Conservation (phyloP, 2,797 vertebrate species). For the Natrix natrix region DNA sequence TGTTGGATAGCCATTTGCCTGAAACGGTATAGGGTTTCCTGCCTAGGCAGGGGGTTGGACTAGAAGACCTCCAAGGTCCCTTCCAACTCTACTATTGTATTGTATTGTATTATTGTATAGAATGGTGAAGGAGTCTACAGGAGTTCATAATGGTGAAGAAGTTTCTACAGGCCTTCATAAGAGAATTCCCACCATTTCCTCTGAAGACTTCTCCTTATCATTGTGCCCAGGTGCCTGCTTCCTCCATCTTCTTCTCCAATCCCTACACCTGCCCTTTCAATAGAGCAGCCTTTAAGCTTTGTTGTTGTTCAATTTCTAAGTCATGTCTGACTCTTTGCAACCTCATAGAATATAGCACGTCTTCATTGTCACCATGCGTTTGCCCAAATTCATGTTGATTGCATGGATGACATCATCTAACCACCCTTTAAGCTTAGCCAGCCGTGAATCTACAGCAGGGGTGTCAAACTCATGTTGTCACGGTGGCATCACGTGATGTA, state of each 20-base stretch:
- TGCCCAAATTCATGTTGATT: not conserved
- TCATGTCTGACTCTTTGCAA: not conserved
- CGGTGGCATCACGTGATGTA: too few relatives aligned
- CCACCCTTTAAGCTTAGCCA: not conserved
- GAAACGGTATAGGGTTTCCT: too few relatives aligned
- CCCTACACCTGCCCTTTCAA: not conserved
- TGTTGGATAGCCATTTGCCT: too few relatives aligned
- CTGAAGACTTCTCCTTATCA: not conserved
- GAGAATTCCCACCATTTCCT: not conserved
- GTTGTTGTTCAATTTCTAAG: not conserved
- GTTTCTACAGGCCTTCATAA: not conserved
- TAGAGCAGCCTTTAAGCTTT: not conserved
- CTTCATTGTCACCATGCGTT: not conserved
- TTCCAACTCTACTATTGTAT: too few relatives aligned
- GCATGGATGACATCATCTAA: not conserved
- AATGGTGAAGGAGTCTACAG: not conserved
- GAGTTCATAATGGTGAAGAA: too few relatives aligned
- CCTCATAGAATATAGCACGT: not conserved
- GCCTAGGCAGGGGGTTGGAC: too few relatives aligned
- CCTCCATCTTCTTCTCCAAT: not conserved
- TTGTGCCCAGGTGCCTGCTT: not conserved
- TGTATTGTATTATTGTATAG: too few relatives aligned
- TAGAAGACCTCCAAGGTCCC: too few relatives aligned
- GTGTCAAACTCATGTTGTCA: too few relatives aligned
- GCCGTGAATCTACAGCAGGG: not conserved